Evolutionary conservation across 2,888 invertebrate genomes (phyloP).

Genomic region (Ophion ellenae): DNA sequence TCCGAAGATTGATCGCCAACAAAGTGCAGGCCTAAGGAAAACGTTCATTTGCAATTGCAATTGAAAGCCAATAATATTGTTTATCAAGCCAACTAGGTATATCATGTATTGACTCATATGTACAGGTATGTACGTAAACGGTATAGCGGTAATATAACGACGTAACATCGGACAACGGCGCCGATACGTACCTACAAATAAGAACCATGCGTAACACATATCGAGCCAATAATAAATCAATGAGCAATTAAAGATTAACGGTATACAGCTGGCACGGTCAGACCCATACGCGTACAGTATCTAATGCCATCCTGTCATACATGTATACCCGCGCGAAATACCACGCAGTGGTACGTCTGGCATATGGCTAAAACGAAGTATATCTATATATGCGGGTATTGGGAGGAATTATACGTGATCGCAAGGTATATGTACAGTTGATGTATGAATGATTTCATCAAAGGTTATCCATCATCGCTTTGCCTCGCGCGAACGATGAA

Average conservation of each 20-base stretch:
- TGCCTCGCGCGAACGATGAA: conserved; percentile 74
- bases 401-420: conserved; percentile 46
- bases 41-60: not conserved
- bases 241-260: conserved; percentile 82
- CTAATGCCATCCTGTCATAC: conserved; percentile 34
- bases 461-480: conserved; percentile 81
- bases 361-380: not conserved
- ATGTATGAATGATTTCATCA: conserved; percentile 82
- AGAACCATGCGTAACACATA: conserved; percentile 70
- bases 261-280: conserved; percentile 65
- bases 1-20: no score
- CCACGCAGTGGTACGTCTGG: not conserved
- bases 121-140: not conserved
- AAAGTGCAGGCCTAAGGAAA: no score
- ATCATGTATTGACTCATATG: not conserved
- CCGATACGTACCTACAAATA: conserved; percentile 66
- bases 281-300: conserved; percentile 1
- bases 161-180: conserved; percentile 46
- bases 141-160: conserved; percentile 36
- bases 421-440: conserved; percentile 66
- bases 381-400: not conserved
- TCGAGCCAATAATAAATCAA: conserved; percentile 79
- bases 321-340: not conserved
- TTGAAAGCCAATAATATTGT: conserved; percentile 44
- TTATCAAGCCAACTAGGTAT: conserved; percentile 14